A percentile compares a stretch with the other conserved stretches of the same genome.
phyloP scores from a whole-genome alignment of 2,113 vertebrate species.

The Leuciscus idus region DNA sequence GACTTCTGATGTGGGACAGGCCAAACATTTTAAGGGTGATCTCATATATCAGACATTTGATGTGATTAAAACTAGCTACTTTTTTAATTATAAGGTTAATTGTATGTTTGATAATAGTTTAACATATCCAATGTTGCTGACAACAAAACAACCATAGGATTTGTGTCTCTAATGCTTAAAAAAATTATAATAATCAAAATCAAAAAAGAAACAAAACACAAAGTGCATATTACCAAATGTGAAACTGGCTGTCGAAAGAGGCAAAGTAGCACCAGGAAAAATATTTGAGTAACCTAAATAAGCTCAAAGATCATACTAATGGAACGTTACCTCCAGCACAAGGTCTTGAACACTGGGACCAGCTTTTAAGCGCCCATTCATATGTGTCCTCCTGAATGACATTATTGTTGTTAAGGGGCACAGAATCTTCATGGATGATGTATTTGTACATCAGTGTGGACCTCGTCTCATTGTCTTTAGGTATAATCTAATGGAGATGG shows the following conservation, averaged over 20 bases:
- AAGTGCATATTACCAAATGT: too few species aligned
- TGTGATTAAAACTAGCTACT: neutral
- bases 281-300: neutral
- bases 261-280: too few species aligned
- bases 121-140: neutral
- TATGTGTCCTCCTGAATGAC: constrained; percentile 93
- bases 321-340: constrained; percentile 88
- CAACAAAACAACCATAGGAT: too few species aligned
- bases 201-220: too few species aligned
- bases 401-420: constrained; percentile 94
- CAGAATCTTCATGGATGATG: constrained; percentile 94
- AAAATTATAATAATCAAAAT: too few species aligned
- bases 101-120: neutral
- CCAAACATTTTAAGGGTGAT: too few species aligned
- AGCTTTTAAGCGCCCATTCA: constrained; percentile 97
- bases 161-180: too few species aligned
- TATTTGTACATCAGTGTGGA: constrained; percentile 94
- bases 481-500: constrained; percentile 80
- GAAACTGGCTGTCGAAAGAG: too few species aligned
- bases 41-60: neutral
- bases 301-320: neutral
- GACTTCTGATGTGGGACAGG: too few species aligned
- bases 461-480: constrained; percentile 89
- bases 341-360: constrained; percentile 93
- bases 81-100: neutral